phyloP scores from a whole-genome alignment of 37 sponge, comb jelly and placozoan genomes.

The Halichondria panicea region DNA sequence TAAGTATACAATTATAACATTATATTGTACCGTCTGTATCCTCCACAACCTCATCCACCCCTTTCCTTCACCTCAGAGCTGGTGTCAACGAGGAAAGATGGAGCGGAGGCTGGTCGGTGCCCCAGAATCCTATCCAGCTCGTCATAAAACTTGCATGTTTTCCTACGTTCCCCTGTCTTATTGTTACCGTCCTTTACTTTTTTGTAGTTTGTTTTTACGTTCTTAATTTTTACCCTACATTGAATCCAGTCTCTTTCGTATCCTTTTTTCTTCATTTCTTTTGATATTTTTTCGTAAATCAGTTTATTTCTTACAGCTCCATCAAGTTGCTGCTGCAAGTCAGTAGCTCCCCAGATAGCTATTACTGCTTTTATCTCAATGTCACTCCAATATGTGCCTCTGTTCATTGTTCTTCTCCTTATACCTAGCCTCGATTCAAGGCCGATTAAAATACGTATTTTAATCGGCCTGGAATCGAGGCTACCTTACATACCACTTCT shows the following conservation, averaged over 20 bases:
- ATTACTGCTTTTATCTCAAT: neutral
- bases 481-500: too few species aligned
- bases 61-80: neutral
- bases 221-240: neutral
- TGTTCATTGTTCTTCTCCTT: too few species aligned
- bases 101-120: neutral
- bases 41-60: too few species aligned
- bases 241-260: neutral
- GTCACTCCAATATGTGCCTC: too few species aligned
- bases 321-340: neutral
- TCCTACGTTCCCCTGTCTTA: neutral
- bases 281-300: neutral
- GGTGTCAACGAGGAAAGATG: neutral
- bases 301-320: neutral
- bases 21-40: too few species aligned
- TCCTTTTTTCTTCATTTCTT: neutral
- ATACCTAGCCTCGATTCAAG: too few species aligned
- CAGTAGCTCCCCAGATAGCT: neutral
- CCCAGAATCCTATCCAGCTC: conserved; percentile 2
- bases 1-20: too few species aligned
- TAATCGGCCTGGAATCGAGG: too few species aligned
- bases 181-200: neutral
- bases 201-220: neutral
- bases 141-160: conserved; percentile 2
- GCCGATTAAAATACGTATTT: too few species aligned